A percentile compares a stretch with the other conserved stretches of the same genome.
Conservation (phyloP, 2,888 invertebrate species). For the Thysanoteuthis rhombus region DNA sequence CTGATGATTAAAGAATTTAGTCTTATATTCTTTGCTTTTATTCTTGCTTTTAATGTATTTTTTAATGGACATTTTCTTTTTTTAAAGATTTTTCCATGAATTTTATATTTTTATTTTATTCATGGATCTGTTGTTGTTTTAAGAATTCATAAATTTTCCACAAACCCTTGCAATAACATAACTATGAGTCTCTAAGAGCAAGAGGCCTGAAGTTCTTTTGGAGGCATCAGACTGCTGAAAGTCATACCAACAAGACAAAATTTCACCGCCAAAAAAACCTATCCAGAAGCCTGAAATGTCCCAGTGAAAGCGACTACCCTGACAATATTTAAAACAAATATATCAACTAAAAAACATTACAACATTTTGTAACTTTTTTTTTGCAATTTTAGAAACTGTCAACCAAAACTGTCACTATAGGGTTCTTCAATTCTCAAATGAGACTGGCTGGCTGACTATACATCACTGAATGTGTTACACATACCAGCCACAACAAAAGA, state of each 20-base stretch:
- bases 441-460: too few species aligned
- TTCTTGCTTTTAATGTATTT: background rate
- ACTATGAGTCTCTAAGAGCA: background rate
- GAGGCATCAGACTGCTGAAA: background rate
- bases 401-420: too few species aligned
- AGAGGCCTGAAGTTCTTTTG: background rate
- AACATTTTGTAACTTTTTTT: too few species aligned
- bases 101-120: background rate
- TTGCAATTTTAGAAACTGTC: too few species aligned
- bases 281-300: background rate
- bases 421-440: too few species aligned
- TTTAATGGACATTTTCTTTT: background rate
- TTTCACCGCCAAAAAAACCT: background rate
- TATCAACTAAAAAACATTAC: too few species aligned
- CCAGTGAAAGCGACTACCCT: background rate
- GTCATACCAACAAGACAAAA: background rate
- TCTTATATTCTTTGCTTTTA: background rate
- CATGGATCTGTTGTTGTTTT: background rate
- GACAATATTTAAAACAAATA: too few species aligned
- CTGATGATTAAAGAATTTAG: background rate
- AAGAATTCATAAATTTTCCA: background rate
- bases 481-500: too few species aligned
- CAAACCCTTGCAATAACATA: background rate
- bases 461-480: too few species aligned
- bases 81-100: background rate